These are phyloP conservation scores for Drosophila tanythrix DNA, from an alignment of 2,888 invertebrate species.

Conservation along the genomic window DNA sequence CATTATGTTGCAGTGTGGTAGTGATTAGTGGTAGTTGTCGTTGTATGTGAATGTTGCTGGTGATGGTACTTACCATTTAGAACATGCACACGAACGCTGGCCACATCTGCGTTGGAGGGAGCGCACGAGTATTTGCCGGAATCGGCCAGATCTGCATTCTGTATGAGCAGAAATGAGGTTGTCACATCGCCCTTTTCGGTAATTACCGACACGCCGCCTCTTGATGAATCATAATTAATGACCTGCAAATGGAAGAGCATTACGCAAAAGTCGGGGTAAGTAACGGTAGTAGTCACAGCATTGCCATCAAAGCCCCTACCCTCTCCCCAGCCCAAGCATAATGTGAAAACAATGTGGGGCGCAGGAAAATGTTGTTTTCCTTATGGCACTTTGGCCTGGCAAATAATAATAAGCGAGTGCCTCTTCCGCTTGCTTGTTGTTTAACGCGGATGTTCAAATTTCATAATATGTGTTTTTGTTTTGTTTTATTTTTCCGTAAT, in stretches of 20 bases:
- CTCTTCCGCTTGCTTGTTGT: neutral
- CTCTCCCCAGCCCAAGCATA: conserved; percentile 4
- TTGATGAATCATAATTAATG: conserved; percentile 91
- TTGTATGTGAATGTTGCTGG: neutral
- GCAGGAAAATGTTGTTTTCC: conserved; percentile 9
- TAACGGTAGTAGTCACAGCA: conserved; percentile 18
- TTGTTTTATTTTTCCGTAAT: conserved; percentile 40
- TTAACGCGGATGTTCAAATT: conserved; percentile 24
- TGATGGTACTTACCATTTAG: conserved; percentile 89
- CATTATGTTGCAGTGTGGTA: conserved; percentile 15
- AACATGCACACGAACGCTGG: conserved; percentile 92
- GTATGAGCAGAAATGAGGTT: conserved; percentile 91
- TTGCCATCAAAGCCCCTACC: neutral
- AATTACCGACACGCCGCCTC: conserved; percentile 92
- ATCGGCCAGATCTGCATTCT: conserved; percentile 90
- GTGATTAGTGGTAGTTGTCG: conserved; percentile 19
- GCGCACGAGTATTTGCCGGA: conserved; percentile 93
- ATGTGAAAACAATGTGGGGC: conserved; percentile 51
- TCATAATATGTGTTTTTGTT: conserved; percentile 35
- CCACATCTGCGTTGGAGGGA: conserved; percentile 92
- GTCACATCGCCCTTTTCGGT: conserved; percentile 93
- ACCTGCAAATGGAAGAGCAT: conserved; percentile 86
- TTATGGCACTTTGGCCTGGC: conserved; percentile 11
- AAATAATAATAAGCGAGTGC: conserved; percentile 47
- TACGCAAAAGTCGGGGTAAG: conserved; percentile 41